Evolutionary conservation across 2,888 invertebrate species (phyloP).

Genomic region (Lutraria lutraria): DNA sequence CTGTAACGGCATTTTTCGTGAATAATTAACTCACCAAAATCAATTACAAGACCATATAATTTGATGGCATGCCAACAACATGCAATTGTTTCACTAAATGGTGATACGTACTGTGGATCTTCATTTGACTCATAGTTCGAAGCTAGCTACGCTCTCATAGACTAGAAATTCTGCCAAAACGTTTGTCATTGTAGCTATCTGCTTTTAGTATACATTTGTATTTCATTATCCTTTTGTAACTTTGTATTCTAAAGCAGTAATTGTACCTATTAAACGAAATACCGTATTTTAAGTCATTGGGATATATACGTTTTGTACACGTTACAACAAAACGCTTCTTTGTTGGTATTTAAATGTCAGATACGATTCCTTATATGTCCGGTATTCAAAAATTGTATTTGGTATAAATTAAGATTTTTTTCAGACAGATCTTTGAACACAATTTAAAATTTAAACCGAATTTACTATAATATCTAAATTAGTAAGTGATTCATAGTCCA

Average conservation of each 20-base stretch:
- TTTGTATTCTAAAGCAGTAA: constrained; percentile 3
- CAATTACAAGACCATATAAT: no score
- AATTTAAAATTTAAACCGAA: neutral
- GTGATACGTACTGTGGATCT: no score
- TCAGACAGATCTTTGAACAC: neutral
- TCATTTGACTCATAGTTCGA: no score
- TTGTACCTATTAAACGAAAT: neutral
- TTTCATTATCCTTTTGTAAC: neutral
- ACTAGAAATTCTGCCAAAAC: neutral
- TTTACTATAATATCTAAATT: neutral
- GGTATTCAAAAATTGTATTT: neutral
- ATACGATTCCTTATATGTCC: neutral
- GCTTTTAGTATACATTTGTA: no score
- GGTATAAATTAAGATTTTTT: neutral
- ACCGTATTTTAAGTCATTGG: neutral
- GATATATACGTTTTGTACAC: neutral
- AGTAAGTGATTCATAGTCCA: neutral
- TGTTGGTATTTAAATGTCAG: neutral
- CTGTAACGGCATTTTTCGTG: no score
- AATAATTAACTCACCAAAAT: no score
- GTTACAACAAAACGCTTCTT: neutral
- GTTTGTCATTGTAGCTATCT: constrained; percentile 2
- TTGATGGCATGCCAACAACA: no score
- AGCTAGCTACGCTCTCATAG: neutral
- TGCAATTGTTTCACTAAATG: no score